Conservation (phyloP, 2,113 vertebrate species). For the Lepisosteus osseus region DNA sequence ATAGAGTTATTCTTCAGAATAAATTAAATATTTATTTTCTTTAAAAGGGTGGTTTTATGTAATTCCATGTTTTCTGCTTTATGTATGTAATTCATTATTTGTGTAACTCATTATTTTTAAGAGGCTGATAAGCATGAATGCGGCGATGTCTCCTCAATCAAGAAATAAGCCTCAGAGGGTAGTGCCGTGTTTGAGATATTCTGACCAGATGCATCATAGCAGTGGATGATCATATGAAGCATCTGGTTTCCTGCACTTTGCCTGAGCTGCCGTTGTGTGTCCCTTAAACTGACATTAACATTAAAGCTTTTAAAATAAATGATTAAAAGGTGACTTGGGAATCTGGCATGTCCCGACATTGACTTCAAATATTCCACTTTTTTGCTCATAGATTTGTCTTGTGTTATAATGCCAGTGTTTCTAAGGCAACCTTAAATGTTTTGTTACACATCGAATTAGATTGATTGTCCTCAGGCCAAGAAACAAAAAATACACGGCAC, state of each 20-base stretch:
- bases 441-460: conserved; percentile 38
- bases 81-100: conserved; percentile 37
- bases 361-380: conserved; percentile 50
- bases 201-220: conserved; percentile 41
- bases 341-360: conserved; percentile 53
- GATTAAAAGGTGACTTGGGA: conserved; percentile 47
- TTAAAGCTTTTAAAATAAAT: conserved; percentile 36
- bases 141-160: conserved; percentile 60
- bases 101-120: conserved; percentile 48
- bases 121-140: conserved; percentile 55
- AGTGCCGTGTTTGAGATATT: conserved; percentile 58
- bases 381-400: too few species aligned
- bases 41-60: conserved; percentile 51
- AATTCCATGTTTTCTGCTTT: conserved; percentile 52
- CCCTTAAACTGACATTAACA: conserved; percentile 57
- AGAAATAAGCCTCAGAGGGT: conserved; percentile 51
- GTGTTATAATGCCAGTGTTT: conserved; percentile 34
- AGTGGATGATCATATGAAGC: conserved; percentile 13
- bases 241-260: conserved; percentile 28
- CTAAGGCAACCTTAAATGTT: conserved; percentile 56
- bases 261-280: conserved; percentile 33
- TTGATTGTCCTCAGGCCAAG: conserved; percentile 30
- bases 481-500: conserved; percentile 9
- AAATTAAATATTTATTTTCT: conserved; percentile 59
- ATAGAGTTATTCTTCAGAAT: conserved; percentile 39